Conservation (phyloP, 2,113 vertebrate species). For the Thinocorus orbignyianus region DNA sequence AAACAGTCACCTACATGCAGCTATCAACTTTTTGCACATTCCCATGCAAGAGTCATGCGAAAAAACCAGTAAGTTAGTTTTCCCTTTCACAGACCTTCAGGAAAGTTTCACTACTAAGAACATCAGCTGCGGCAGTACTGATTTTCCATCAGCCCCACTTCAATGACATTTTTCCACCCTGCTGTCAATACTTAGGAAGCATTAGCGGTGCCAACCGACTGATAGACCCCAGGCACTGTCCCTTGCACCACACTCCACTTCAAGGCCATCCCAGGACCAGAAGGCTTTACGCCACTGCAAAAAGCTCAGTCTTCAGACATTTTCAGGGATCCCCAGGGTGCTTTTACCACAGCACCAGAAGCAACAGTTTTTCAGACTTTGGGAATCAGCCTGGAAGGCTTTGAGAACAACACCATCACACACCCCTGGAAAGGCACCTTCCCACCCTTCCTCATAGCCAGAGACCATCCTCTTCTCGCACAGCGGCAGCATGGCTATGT, state of each 20-base stretch:
- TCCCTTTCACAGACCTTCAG: not conserved
- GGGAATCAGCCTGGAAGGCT: not conserved
- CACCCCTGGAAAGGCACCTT: not conserved
- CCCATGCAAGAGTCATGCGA: fast-evolving
- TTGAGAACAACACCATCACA: fast-evolving
- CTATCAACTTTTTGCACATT: not conserved
- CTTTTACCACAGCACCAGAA: not conserved
- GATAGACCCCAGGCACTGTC: not conserved
- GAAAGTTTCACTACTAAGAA: not conserved
- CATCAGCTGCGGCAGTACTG: not conserved
- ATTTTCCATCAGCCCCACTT: not conserved
- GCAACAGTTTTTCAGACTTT: not conserved
- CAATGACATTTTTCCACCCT: not conserved
- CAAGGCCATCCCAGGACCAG: not conserved
- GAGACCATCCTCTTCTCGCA: not conserved
- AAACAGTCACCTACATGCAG: not conserved
- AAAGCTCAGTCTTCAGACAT: not conserved
- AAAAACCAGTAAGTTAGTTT: not conserved
- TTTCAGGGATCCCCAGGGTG: not conserved
- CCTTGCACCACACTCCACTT: not conserved
- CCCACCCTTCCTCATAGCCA: not conserved
- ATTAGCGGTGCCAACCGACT: fast-evolving
- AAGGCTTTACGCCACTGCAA: not conserved
- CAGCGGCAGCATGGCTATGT: not conserved
- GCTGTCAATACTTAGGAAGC: not conserved